Evolutionary conservation across 2,113 vertebrate genomes (phyloP).

Genomic region (Addax nasomaculatus): DNA sequence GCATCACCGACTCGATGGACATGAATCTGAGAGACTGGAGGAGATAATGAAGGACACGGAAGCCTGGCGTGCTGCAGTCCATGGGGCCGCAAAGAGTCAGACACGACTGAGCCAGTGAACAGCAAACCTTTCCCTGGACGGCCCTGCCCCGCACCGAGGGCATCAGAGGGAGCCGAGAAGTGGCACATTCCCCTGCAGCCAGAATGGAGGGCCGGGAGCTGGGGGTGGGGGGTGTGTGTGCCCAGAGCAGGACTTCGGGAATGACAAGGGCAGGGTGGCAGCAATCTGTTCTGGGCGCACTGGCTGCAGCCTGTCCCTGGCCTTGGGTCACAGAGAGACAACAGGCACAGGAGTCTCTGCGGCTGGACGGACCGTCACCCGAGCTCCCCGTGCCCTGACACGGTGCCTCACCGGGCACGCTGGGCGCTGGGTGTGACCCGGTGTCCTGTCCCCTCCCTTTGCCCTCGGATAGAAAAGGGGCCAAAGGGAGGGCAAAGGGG

Average conservation of each 20-base stretch:
- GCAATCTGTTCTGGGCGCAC: rapidly evolving
- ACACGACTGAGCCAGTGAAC: neutral
- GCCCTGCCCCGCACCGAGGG: rapidly evolving
- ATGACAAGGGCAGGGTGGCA: rapidly evolving
- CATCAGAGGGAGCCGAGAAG: neutral
- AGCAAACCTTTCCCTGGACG: neutral
- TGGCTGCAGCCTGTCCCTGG: no score
- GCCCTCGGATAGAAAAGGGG: neutral
- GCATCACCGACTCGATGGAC: neutral
- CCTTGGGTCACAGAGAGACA: neutral
- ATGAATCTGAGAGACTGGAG: neutral
- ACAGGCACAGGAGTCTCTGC: no score
- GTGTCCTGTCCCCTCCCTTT: no score
- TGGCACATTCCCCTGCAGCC: rapidly evolving
- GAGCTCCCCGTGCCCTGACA: rapidly evolving
- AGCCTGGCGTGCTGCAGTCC: neutral
- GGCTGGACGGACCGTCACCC: rapidly evolving
- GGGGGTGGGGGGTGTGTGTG: rapidly evolving
- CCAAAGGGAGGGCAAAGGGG: no score
- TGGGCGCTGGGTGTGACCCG: rapidly evolving
- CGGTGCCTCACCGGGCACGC: rapidly evolving
- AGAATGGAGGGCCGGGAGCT: no score
- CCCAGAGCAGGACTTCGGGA: no score
- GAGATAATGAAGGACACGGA: neutral
- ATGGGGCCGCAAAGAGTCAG: neutral